Base-by-base conservation (phyloP, 2,797 vertebrate genomes). In the Neostethus bicornis region DNA sequence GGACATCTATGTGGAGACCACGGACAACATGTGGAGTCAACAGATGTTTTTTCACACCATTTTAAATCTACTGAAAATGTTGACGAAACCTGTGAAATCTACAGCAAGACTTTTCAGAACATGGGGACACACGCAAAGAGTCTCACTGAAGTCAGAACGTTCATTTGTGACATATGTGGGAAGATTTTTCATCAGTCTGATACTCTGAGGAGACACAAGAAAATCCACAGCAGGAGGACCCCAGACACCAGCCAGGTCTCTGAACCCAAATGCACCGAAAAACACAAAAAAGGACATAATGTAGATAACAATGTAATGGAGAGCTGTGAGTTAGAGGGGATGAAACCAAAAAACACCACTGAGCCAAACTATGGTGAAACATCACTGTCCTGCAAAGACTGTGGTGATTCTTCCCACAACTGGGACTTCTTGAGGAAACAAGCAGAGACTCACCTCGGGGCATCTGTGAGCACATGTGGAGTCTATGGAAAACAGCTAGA, bases 91-190 rank as follows among this genome's bases (percentile, higher is more conserved):
- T 81, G 81, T 14, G 6, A 35, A 1, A 45, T 84, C 29, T 81
- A 76, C 0, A 31, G 71, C 14, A 80, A 58, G 31, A 66, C 20
- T 0, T 80, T 80, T 43, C 77, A 74, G 49, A 80, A 80, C 58
- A 66, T 78, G 55, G 59, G 73, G 55, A 69, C 56, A 0, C 80
- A 83, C 48, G 62, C 68, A 63, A 65, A 74, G 31, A 73, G 67
- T 26, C 80, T 83, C 46, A 77, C 77, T 0, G 77, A 80, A 12
- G 37, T 51, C n/a, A 83, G 77, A 79, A 80, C 73, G 0, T 77
- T 48, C 35, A 42, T 13, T 48, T 83, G 77, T 1, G 28, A 76
- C 0, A 17, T 83, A 45, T 83, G 66, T 1, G 39, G 46, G 1
- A 89, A 74, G 55, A 54, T 51, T 5, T 84, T 84, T 53, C 79